Percentiles rank a stretch among this genome's conserved stretches.
phyloP scores from a whole-genome alignment of 2,888 invertebrate species.

The Brenthis ino region DNA sequence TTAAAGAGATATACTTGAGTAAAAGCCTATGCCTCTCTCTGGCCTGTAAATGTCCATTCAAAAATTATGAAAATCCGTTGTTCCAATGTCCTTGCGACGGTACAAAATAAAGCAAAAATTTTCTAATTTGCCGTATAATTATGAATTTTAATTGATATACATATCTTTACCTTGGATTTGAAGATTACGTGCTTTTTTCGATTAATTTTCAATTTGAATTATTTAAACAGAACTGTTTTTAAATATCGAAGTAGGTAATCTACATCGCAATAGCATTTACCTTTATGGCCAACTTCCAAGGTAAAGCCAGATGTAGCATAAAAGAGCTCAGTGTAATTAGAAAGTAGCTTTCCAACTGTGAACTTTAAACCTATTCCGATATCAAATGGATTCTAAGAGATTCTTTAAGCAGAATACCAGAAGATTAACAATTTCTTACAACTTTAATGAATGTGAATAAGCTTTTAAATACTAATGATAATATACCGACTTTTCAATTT shows the following conservation, averaged over 20 bases:
- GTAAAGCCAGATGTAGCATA: slow-evolving; percentile 15
- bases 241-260: slow-evolving; percentile 2
- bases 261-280: slow-evolving; percentile 7
- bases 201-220: neutral
- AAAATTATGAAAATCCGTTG: too few species aligned
- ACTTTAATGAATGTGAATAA: neutral
- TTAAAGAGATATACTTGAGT: too few species aligned
- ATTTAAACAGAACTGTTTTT: neutral
- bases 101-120: too few species aligned
- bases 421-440: neutral
- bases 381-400: slow-evolving; percentile 4
- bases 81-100: too few species aligned
- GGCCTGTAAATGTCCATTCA: too few species aligned
- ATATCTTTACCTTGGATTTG: too few species aligned
- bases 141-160: too few species aligned
- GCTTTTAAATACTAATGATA: too few species aligned
- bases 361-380: slow-evolving; percentile 4
- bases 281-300: slow-evolving; percentile 9
- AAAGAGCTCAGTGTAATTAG: slow-evolving; percentile 15
- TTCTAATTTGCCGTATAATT: too few species aligned
- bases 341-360: slow-evolving; percentile 17
- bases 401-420: neutral
- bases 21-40: too few species aligned
- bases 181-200: too few species aligned
- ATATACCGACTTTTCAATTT: too few species aligned